Conservation (phyloP, 2,888 invertebrate genomes). For the Caenorhabditis sp. region DNA sequence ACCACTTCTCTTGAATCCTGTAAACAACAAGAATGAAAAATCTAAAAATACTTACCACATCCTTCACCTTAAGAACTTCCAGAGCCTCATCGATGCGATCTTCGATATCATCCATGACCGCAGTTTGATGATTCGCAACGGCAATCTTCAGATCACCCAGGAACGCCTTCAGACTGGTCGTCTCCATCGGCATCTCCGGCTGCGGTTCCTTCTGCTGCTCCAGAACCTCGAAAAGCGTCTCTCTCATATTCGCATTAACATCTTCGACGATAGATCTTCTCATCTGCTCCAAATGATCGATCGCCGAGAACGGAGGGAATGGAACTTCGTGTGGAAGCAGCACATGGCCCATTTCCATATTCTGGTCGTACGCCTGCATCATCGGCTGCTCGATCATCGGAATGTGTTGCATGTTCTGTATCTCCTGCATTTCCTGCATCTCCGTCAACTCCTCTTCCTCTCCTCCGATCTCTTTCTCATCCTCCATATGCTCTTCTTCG, state of each 20-base stretch:
- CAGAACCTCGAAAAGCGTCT: neutral
- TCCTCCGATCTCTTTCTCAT: neutral
- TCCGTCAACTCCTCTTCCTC: neutral
- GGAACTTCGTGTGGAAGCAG: neutral
- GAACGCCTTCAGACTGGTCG: neutral
- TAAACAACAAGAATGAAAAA: too few relatives aligned
- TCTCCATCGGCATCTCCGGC: neutral
- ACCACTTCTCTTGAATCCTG: too few relatives aligned
- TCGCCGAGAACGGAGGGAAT: neutral
- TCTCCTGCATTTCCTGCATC: neutral
- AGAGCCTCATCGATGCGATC: conserved; percentile 2
- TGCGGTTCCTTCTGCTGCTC: neutral
- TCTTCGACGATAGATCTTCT: neutral
- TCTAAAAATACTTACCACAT: neutral
- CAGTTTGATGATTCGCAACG: neutral
- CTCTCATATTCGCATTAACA: neutral
- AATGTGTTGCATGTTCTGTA: neutral
- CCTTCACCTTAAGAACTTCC: neutral
- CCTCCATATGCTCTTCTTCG: neutral
- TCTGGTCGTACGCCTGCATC: neutral
- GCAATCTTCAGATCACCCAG: neutral
- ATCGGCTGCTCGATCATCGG: neutral
- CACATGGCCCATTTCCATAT: neutral
- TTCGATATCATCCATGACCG: neutral
- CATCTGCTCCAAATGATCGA: neutral